A percentile compares a stretch with the other conserved stretches of the same genome.
Conservation (phyloP, 2,113 vertebrate species). For the Noctilio leporinus region DNA sequence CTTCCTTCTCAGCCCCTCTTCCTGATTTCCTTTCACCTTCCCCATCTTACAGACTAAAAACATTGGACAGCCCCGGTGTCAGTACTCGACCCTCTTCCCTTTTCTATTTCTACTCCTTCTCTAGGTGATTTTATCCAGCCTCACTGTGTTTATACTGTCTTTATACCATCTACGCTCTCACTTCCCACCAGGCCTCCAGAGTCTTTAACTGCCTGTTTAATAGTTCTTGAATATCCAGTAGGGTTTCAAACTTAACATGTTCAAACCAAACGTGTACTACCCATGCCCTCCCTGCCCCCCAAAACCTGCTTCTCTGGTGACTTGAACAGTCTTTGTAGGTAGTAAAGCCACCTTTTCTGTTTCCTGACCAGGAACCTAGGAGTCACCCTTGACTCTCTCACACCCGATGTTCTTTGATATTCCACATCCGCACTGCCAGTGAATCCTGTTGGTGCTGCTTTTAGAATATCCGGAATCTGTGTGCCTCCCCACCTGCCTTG, state of each 20-base stretch:
- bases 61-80: neutral
- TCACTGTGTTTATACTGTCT: neutral
- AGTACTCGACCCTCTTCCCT: neutral
- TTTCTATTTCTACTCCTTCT: neutral
- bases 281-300: rapidly evolving
- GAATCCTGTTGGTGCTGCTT: neutral
- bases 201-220: neutral
- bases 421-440: neutral
- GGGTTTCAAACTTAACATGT: neutral
- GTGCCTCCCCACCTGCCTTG: neutral
- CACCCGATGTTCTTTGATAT: neutral
- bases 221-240: neutral
- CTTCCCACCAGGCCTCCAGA: neutral
- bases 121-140: neutral
- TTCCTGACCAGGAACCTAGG: neutral
- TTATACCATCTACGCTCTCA: neutral
- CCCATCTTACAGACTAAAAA: neutral
- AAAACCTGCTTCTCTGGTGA: neutral
- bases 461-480: neutral
- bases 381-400: neutral
- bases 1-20: neutral
- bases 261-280: neutral
- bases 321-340: neutral
- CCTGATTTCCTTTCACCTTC: neutral
- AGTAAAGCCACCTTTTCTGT: neutral